Conservation (phyloP, 2,888 invertebrate genomes). For the Orthosia cruda region DNA sequence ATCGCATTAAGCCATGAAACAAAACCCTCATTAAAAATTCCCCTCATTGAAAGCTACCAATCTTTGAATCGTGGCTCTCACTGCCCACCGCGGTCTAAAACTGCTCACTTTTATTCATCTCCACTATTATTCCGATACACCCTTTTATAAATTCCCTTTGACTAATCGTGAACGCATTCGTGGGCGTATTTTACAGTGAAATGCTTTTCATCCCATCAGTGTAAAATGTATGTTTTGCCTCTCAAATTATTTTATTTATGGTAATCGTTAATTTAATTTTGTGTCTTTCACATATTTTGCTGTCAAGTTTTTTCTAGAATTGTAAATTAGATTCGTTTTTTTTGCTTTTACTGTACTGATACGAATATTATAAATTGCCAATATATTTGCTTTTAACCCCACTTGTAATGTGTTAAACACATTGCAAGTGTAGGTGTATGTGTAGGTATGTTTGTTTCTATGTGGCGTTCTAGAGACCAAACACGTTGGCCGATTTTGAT, state of each 20-base stretch:
- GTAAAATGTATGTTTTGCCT: conserved; percentile 47
- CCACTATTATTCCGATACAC: conserved; percentile 45
- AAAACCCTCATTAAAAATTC: conserved; percentile 62
- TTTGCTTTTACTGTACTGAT: background rate
- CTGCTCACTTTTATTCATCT: conserved; percentile 61
- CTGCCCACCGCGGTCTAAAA: conserved; percentile 45
- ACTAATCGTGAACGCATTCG: conserved; percentile 51
- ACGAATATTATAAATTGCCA: too few species aligned
- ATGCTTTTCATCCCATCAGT: conserved; percentile 53
- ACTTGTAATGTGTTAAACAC: too few species aligned
- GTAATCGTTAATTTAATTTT: conserved; percentile 28
- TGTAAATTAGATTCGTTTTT: background rate
- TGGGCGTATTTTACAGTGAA: conserved; percentile 51
- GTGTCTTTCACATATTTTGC: conserved; percentile 10
- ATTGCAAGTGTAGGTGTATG: too few species aligned
- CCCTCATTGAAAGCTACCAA: conserved; percentile 72
- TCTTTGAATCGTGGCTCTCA: conserved; percentile 63
- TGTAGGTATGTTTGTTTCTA: too few species aligned
- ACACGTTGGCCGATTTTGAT: too few species aligned
- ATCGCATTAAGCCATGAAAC: conserved; percentile 76
- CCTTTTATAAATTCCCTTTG: conserved; percentile 51
- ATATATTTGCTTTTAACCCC: too few species aligned
- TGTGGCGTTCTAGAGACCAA: too few species aligned
- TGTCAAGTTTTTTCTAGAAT: background rate
- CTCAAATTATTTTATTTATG: conserved; percentile 42